These are phyloP conservation scores for Pinctada fucata DNA, from an alignment of 2,888 invertebrate species.

Conservation along the genomic window DNA sequence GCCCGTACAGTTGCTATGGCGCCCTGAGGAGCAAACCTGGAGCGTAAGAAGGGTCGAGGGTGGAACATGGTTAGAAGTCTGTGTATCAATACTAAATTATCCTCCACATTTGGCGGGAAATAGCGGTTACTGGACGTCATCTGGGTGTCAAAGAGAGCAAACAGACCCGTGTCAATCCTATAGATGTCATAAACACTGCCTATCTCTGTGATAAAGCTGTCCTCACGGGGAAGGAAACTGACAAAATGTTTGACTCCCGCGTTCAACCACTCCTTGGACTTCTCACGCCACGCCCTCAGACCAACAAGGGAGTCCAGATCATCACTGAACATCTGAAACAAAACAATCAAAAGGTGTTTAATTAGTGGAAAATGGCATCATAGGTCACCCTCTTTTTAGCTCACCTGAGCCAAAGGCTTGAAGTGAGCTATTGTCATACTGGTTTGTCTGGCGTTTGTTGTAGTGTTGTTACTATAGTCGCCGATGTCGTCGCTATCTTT, in stretches of 20 bases:
- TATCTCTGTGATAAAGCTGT: conserved; percentile 20
- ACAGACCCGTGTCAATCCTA: conserved; percentile 28
- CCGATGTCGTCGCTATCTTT: no score
- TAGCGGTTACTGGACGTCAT: conserved; percentile 66
- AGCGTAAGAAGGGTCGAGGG: conserved; percentile 71
- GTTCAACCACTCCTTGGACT: conserved; percentile 53
- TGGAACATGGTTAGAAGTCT: conserved; percentile 73
- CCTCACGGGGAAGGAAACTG: conserved; percentile 62
- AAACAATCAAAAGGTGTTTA: background rate
- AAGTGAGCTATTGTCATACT: no score
- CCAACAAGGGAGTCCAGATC: conserved; percentile 55
- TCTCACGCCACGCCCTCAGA: conserved; percentile 64
- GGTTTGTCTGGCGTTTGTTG: no score
- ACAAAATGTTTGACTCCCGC: conserved; percentile 66
- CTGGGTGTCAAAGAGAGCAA: conserved; percentile 15
- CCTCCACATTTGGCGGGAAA: conserved; percentile 62
- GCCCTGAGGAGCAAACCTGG: conserved; percentile 72
- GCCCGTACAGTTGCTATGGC: conserved; percentile 68
- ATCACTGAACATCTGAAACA: background rate
- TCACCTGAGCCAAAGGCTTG: no score
- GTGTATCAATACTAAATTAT: conserved; percentile 62
- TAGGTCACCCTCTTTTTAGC: no score
- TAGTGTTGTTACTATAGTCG: no score
- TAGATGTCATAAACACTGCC: conserved; percentile 44
- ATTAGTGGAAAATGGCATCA: no score